A percentile compares a stretch with the other conserved stretches of the same genome.
Evolutionary conservation across 2,113 vertebrate genomes (phyloP).

Genomic region (Strix uralensis): DNA sequence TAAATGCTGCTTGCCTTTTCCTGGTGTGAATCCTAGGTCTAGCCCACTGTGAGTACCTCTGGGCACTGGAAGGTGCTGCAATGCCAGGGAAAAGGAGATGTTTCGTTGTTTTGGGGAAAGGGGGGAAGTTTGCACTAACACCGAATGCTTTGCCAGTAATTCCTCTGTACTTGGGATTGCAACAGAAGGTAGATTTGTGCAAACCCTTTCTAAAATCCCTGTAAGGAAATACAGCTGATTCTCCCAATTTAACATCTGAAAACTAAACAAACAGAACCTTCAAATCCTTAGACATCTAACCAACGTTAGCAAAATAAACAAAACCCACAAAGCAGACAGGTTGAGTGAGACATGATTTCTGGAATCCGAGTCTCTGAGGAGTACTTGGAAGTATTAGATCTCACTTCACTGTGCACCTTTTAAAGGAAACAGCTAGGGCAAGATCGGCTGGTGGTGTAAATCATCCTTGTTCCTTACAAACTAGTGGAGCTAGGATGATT

Average conservation of each 20-base stretch:
- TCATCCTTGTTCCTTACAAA: neutral
- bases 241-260: neutral
- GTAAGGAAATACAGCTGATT: neutral
- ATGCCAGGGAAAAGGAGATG: neutral
- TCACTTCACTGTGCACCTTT: conserved; percentile 16
- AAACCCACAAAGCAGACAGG: conserved; percentile 8
- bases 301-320: conserved; percentile 11
- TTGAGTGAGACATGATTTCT: conserved; percentile 30
- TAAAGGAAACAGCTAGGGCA: neutral
- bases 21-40: neutral
- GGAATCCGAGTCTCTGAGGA: conserved; percentile 1
- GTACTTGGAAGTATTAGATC: conserved; percentile 29
- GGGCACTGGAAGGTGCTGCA: neutral
- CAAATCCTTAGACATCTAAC: conserved; percentile 18
- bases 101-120: neutral
- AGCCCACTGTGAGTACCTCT: neutral
- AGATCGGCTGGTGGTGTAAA: neutral
- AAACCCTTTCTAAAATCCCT: neutral
- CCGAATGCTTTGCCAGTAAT: neutral
- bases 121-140: neutral
- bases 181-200: neutral
- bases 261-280: conserved; percentile 19
- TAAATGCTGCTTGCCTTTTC: conserved; percentile 14
- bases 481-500: neutral
- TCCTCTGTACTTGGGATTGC: neutral